Conservation (phyloP, 2,888 invertebrate genomes). For the Sphaerophoria taeniata region DNA sequence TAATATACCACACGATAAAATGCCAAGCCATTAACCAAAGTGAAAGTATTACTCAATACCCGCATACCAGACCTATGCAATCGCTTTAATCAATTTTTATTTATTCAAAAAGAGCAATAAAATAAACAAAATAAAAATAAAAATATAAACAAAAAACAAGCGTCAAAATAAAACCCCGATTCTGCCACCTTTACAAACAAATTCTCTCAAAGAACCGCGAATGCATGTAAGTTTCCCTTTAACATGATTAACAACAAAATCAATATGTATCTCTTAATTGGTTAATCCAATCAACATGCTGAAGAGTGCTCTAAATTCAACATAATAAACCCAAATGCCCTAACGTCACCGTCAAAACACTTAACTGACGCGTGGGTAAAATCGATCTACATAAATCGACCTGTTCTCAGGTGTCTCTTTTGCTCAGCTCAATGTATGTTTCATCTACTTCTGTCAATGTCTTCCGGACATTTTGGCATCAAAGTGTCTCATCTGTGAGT, state of each 20-base stretch:
- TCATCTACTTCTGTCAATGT: conserved; percentile 13
- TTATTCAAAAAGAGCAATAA: not conserved
- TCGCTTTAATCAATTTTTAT: not conserved
- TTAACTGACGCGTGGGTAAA: conserved; percentile 15
- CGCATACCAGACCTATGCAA: not conserved
- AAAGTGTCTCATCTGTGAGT: not conserved
- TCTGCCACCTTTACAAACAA: not conserved
- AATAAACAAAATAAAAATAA: not conserved
- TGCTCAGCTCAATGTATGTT: not conserved
- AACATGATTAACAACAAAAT: not conserved
- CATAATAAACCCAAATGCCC: not conserved
- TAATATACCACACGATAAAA: not conserved
- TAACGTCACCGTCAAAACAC: not conserved
- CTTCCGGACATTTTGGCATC: conserved; percentile 2
- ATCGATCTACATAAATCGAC: conserved; percentile 3
- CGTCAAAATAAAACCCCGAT: not conserved
- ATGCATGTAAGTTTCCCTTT: not conserved
- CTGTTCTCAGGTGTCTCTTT: not conserved
- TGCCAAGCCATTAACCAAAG: not conserved
- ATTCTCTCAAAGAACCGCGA: not conserved
- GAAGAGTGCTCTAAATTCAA: not conserved
- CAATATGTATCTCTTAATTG: not conserved
- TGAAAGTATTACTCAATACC: not conserved
- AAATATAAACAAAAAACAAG: not conserved
- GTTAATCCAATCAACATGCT: not conserved